These are phyloP conservation scores for Hypselothyrea guttata DNA, from an alignment of 2,888 invertebrate species.

Conservation along the genomic window DNA sequence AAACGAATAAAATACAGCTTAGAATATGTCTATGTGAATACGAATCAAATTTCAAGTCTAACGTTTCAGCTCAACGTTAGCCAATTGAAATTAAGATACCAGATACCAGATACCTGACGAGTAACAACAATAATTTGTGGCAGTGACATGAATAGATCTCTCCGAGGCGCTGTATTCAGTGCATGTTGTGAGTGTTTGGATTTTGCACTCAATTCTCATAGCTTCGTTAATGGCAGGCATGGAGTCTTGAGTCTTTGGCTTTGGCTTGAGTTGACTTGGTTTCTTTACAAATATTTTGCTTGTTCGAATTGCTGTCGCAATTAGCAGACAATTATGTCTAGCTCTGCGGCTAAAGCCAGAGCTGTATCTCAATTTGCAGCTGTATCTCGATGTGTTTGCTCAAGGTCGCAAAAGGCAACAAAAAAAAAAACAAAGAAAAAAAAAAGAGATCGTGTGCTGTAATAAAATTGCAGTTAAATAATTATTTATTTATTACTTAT, in stretches of 20 bases:
- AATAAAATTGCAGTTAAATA: neutral
- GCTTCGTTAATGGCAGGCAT: conserved; percentile 23
- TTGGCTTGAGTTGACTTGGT: conserved; percentile 24
- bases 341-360: too few relatives aligned
- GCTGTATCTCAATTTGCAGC: conserved; percentile 1
- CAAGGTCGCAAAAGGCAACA: conserved; percentile 16
- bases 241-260: conserved; percentile 16
- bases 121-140: neutral
- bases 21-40: too few relatives aligned
- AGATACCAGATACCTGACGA: neutral
- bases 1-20: too few relatives aligned
- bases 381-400: conserved; percentile 7
- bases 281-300: conserved; percentile 33
- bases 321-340: conserved; percentile 24
- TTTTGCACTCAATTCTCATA: conserved; percentile 15
- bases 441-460: conserved; percentile 5
- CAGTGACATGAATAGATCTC: too few relatives aligned
- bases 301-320: conserved; percentile 24
- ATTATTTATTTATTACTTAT: too few relatives aligned
- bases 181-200: neutral
- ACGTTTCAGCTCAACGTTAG: too few relatives aligned
- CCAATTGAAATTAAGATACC: neutral
- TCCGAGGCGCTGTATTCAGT: too few relatives aligned
- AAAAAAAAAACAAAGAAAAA: too few relatives aligned
- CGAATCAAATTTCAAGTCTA: too few relatives aligned